A percentile compares a stretch with the other conserved stretches of the same genome.
phyloP scores from a whole-genome alignment of 2,113 vertebrate genomes.

The Stictonetta naevosa region DNA sequence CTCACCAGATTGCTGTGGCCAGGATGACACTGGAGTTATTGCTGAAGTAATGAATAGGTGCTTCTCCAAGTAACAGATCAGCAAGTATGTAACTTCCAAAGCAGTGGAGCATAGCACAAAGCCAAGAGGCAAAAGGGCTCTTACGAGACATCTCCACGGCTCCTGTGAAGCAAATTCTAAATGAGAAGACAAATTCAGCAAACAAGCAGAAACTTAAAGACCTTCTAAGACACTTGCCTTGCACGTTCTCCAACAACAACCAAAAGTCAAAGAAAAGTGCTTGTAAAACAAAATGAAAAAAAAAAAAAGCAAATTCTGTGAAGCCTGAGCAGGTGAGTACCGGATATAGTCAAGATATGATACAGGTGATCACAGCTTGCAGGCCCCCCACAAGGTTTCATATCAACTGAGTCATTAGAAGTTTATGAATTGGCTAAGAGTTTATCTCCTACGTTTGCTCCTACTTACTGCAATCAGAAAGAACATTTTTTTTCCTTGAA shows the following conservation, averaged over 20 bases:
- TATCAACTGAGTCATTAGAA: not conserved
- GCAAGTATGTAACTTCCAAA: constrained; percentile 97
- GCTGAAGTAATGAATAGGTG: constrained; percentile 90
- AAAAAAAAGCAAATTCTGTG: not conserved
- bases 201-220: not conserved
- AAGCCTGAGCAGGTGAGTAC: not conserved
- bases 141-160: constrained; percentile 90
- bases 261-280: not conserved
- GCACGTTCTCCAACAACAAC: not conserved
- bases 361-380: not conserved
- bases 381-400: not conserved
- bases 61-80: constrained; percentile 89
- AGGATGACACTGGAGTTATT: constrained; percentile 93
- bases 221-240: not conserved
- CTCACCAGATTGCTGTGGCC: constrained; percentile 95
- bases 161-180: constrained; percentile 72
- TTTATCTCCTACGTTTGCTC: constrained; percentile 79
- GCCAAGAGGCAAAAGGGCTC: constrained; percentile 94
- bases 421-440: not conserved
- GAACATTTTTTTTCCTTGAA: constrained; percentile 67
- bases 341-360: not conserved
- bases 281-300: not conserved
- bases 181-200: not conserved
- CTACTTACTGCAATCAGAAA: constrained; percentile 12
- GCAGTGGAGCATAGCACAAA: constrained; percentile 97